phyloP scores from a whole-genome alignment of 2,113 vertebrate species.

The Mus pahari region DNA sequence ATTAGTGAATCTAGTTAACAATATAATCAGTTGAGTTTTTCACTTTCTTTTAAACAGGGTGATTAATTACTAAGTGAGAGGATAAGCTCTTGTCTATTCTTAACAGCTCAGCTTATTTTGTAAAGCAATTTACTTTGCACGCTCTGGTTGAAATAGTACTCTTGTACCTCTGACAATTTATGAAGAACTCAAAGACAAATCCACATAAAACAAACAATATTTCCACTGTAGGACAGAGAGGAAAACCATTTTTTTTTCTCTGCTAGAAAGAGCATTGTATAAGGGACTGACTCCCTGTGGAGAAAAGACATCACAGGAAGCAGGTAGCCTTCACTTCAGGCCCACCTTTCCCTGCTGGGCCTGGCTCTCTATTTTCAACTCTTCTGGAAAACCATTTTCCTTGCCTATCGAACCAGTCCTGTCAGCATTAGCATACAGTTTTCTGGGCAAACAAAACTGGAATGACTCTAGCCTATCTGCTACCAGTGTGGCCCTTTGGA shows the following conservation, averaged over 20 bases:
- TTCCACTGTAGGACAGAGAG: conserved; percentile 8
- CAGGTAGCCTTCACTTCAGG: neutral
- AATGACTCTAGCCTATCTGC: conserved; percentile 16
- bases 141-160: conserved; percentile 51
- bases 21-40: neutral
- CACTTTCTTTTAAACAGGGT: conserved; percentile 36
- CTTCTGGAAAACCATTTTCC: conserved; percentile 2
- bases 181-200: conserved; percentile 38
- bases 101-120: conserved; percentile 35
- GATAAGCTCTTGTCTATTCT: neutral
- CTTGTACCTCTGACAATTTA: neutral
- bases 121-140: conserved; percentile 37
- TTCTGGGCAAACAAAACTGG: conserved; percentile 34
- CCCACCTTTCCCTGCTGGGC: neutral
- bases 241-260: neutral
- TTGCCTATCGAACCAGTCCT: neutral
- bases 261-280: neutral
- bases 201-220: conserved; percentile 25
- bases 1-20: conserved; percentile 40
- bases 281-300: neutral
- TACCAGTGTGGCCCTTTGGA: conserved; percentile 56
- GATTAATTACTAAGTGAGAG: conserved; percentile 40
- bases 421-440: conserved; percentile 21
- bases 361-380: neutral
- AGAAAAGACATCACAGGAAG: neutral